Evolutionary conservation across 1,140 invertebrate species (phyloP).

Genomic region (Aphidius ervi): DNA sequence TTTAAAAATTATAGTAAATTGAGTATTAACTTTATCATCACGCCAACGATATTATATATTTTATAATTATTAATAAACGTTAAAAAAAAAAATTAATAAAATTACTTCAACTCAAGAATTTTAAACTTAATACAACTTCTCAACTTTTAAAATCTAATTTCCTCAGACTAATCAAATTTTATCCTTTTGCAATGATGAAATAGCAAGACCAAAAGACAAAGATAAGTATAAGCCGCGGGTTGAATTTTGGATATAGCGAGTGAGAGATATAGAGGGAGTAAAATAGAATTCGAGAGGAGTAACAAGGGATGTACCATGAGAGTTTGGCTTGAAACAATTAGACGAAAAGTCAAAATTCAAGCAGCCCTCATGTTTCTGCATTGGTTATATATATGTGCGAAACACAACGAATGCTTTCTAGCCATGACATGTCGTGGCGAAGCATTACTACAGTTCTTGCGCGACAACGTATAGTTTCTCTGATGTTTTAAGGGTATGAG

Average conservation of each 20-base stretch:
- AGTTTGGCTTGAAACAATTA: slow-evolving; percentile 15
- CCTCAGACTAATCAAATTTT: background rate
- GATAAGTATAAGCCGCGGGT: background rate
- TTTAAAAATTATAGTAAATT: no score
- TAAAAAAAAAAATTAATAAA: background rate
- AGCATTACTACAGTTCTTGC: slow-evolving; percentile 17
- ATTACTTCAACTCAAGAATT: background rate
- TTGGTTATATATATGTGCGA: background rate
- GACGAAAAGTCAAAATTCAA: slow-evolving; percentile 43
- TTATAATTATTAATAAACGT: no score
- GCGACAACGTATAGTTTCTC: background rate
- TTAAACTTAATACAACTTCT: background rate
- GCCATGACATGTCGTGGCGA: slow-evolving; percentile 5
- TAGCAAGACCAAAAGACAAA: background rate
- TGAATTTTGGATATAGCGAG: background rate
- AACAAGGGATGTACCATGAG: slow-evolving; percentile 17
- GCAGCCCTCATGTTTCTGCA: slow-evolving; percentile 20
- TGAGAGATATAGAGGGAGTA: background rate
- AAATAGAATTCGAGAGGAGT: background rate
- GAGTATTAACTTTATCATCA: no score
- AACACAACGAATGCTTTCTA: slow-evolving; percentile 7
- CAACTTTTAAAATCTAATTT: background rate
- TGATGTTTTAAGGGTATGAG: background rate
- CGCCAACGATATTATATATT: no score
- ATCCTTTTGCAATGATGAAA: background rate